These are phyloP conservation scores for Ormyrus labotus DNA, from an alignment of 2,888 invertebrate genomes.

Conservation along the genomic window DNA sequence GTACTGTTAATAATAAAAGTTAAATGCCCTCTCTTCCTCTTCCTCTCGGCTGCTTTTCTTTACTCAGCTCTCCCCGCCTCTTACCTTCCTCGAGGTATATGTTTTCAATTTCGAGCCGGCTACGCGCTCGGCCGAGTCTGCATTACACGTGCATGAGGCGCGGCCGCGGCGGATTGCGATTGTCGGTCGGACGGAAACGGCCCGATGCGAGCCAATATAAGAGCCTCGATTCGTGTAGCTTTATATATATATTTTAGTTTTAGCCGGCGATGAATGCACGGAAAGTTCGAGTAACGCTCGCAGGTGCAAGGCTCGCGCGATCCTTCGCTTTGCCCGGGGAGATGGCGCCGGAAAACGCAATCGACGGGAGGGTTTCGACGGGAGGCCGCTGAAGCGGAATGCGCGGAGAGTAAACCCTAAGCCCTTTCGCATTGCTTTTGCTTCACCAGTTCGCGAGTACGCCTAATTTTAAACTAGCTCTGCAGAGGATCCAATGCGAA, in stretches of 20 bases:
- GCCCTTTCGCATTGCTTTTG: constrained; percentile 36
- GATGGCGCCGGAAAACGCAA: constrained; percentile 13
- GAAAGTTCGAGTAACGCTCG: too few relatives aligned
- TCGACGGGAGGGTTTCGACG: constrained; percentile 3
- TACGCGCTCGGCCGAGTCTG: too few relatives aligned
- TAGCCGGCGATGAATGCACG: background rate
- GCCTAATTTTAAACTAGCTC: constrained; percentile 59
- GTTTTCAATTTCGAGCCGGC: too few relatives aligned
- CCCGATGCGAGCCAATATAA: background rate
- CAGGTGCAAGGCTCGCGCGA: too few relatives aligned
- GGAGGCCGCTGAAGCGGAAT: constrained; percentile 37
- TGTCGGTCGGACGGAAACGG: constrained; percentile 9
- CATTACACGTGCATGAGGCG: too few relatives aligned
- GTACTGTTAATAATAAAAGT: constrained; percentile 43
- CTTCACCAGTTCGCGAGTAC: constrained; percentile 48
- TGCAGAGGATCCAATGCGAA: constrained; percentile 53
- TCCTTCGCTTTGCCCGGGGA: background rate
- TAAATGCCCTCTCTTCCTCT: background rate
- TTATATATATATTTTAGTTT: background rate
- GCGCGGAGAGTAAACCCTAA: background rate
- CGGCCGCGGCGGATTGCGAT: background rate
- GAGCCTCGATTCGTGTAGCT: background rate
- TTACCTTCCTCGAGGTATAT: too few relatives aligned
- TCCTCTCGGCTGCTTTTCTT: background rate
- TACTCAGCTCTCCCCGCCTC: background rate